phyloP scores from a whole-genome alignment of 2,797 vertebrate species.

The Neopelma chrysocephalum region DNA sequence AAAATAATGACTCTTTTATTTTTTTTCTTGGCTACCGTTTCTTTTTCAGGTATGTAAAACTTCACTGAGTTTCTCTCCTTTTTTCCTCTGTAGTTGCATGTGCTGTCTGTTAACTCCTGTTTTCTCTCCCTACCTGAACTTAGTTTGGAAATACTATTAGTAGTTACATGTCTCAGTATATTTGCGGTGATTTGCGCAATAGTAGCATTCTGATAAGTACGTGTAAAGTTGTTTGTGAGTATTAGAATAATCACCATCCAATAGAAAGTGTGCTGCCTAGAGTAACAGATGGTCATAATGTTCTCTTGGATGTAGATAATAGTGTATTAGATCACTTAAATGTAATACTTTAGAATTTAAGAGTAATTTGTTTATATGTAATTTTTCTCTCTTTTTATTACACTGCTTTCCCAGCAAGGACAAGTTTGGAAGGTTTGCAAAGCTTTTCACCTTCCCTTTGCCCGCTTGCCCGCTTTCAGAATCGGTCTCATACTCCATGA shows the following conservation, averaged over 20 bases:
- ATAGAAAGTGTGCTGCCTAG: constrained; percentile 60
- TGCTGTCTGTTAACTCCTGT: constrained; percentile 66
- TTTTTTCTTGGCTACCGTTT: constrained; percentile 80
- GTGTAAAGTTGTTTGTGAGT: constrained; percentile 58
- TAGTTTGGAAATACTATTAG: constrained; percentile 61
- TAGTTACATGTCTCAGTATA: constrained; percentile 45
- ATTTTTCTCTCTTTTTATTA: constrained; percentile 98
- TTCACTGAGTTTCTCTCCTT: constrained; percentile 75
- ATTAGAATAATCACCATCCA: constrained; percentile 20
- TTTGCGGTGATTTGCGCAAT: background rate
- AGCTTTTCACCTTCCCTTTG: constrained; percentile 99
- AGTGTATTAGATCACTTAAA: constrained; percentile 74
- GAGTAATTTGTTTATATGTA: constrained; percentile 86
- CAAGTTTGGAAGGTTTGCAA: constrained; percentile 99
- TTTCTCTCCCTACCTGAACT: constrained; percentile 36
- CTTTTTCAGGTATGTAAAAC: constrained; percentile 85
- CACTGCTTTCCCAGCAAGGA: constrained; percentile 99
- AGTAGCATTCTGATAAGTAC: constrained; percentile 25
- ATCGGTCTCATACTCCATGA: constrained; percentile 85
- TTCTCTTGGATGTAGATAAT: constrained; percentile 62
- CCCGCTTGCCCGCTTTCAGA: constrained; percentile 82
- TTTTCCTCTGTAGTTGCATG: constrained; percentile 72
- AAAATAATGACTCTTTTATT: constrained; percentile 67
- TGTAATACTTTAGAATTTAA: constrained; percentile 75
- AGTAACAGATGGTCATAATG: constrained; percentile 55